Conservation (phyloP, 2,113 vertebrate species). For the Alaudala cheleensis region DNA sequence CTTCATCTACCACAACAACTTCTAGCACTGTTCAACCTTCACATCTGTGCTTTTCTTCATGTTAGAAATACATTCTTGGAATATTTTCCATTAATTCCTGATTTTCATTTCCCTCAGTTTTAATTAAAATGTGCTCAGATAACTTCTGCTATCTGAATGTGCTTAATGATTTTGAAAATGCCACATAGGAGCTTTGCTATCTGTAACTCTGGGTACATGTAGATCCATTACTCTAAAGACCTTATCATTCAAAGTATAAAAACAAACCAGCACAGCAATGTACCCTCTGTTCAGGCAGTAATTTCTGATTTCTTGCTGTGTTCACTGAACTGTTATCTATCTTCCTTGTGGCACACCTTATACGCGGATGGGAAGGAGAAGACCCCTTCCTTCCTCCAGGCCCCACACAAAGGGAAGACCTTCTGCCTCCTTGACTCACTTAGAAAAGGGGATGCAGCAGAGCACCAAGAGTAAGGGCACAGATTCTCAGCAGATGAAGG, state of each 20-base stretch:
- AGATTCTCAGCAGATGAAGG: background rate
- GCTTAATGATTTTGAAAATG: background rate
- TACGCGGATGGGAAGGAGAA: background rate
- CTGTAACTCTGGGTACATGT: background rate
- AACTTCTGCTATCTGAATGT: background rate
- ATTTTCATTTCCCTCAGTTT: background rate
- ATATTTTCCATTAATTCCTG: background rate
- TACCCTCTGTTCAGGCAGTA: background rate
- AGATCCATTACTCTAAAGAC: background rate
- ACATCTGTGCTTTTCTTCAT: background rate
- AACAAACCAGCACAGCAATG: background rate
- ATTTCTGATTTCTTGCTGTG: background rate
- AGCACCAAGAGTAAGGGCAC: background rate
- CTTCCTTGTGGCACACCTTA: background rate
- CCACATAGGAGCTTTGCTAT: background rate
- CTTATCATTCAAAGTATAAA: rapidly evolving
- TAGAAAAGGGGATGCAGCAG: background rate
- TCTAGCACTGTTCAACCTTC: background rate
- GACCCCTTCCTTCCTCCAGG: background rate
- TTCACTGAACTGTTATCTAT: background rate
- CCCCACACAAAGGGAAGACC: background rate
- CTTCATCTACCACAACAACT: background rate
- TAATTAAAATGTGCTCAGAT: background rate
- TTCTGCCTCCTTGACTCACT: background rate
- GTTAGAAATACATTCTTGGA: background rate